phyloP scores from a whole-genome alignment of 2,888 invertebrate genomes.

The Drosophila greeni region DNA sequence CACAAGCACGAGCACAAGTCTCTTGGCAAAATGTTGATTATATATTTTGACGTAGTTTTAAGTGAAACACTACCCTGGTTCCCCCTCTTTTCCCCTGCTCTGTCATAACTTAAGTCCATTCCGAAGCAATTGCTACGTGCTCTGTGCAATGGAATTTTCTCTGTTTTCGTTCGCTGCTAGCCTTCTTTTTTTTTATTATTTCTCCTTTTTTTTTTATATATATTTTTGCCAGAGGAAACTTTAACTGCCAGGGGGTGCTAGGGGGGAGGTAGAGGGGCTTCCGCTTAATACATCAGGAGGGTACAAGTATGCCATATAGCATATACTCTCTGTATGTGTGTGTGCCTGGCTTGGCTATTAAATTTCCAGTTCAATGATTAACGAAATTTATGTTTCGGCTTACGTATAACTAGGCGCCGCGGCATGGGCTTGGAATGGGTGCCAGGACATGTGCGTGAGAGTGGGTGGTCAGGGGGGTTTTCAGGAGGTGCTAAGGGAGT shows the following conservation, averaged over 20 bases:
- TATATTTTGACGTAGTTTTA: conserved; percentile 63
- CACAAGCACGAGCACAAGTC: conserved; percentile 13
- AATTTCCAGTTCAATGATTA: conserved; percentile 73
- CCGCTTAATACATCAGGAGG: conserved; percentile 51
- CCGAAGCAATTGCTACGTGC: conserved; percentile 60
- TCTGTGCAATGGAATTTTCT: conserved; percentile 61
- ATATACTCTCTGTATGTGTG: neutral
- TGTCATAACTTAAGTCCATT: conserved; percentile 31
- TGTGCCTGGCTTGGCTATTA: conserved; percentile 64
- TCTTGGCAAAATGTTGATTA: conserved; percentile 60
- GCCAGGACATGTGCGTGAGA: conserved; percentile 7
- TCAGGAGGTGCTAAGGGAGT: neutral
- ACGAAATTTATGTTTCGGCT: conserved; percentile 72
- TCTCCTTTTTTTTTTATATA: conserved; percentile 1
- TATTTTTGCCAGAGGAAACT: conserved; percentile 28
- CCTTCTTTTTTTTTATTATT: conserved; percentile 4
- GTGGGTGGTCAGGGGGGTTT: neutral
- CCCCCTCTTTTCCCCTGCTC: neutral
- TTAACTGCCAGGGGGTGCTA: conserved; percentile 28
- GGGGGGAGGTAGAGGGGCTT: neutral
- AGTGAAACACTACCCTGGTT: conserved; percentile 32
- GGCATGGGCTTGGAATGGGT: conserved; percentile 1
- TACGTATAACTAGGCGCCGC: conserved; percentile 43
- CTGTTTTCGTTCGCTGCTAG: conserved; percentile 4
- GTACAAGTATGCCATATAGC: neutral